Percentiles rank a stretch among this genome's conserved stretches.
Conservation (phyloP, 1,140 invertebrate species). For the Agrypnia vestita region DNA sequence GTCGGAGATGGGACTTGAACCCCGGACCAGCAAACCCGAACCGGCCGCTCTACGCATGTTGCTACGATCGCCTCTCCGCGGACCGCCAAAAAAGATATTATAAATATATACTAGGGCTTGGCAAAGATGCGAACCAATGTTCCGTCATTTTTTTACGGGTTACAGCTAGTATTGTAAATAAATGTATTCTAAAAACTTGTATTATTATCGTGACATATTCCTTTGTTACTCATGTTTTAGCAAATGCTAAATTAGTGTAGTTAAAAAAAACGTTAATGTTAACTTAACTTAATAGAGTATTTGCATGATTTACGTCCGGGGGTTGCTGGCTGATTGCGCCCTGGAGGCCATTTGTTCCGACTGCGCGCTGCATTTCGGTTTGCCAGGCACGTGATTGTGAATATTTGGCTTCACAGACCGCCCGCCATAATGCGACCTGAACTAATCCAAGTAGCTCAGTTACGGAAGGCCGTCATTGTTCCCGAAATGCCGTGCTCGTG, state of each 20-base stretch:
- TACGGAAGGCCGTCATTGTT: no score
- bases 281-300: background rate
- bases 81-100: no score
- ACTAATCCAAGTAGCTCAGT: constrained; percentile 1
- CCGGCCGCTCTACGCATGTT: no score
- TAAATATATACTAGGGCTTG: no score
- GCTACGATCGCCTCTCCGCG: no score
- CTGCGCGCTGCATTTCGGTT: constrained; percentile 15
- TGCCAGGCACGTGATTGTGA: constrained; percentile 29
- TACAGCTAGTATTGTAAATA: no score
- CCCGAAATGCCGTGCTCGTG: no score
- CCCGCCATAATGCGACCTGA: constrained; percentile 26
- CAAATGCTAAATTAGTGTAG: background rate
- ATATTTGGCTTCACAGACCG: constrained; percentile 23
- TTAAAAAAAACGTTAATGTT: no score
- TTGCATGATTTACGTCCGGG: constrained; percentile 17
- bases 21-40: no score
- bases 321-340: constrained; percentile 4
- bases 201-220: background rate
- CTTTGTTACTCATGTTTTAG: background rate
- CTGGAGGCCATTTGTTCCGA: constrained; percentile 7
- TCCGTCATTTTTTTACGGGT: no score
- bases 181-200: background rate
- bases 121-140: no score
- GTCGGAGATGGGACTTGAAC: no score